A percentile compares a stretch with the other conserved stretches of the same genome.
These are phyloP conservation scores for Pristionchus exspectatus DNA, from an alignment of 2,888 invertebrate species.

Conservation along the genomic window DNA sequence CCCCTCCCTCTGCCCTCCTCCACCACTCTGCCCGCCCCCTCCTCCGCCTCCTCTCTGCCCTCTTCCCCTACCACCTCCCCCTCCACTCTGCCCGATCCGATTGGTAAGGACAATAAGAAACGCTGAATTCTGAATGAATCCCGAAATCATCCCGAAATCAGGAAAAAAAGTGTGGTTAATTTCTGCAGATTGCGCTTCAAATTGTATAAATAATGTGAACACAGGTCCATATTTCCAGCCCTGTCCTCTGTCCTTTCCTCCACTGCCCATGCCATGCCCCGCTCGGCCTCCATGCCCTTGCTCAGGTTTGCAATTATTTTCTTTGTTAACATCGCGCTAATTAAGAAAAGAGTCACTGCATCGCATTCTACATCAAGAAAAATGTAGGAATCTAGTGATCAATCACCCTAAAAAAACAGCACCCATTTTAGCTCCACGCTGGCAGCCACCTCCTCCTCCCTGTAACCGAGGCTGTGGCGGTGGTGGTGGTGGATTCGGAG, in stretches of 20 bases:
- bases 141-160: too few relatives aligned
- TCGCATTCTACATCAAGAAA: too few relatives aligned
- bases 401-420: too few relatives aligned
- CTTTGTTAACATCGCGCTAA: too few relatives aligned
- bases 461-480: conserved; percentile 11
- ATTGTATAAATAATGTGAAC: too few relatives aligned
- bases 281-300: conserved; percentile 62
- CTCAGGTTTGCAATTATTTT: conserved; percentile 42
- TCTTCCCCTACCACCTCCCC: conserved; percentile 61
- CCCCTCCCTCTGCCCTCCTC: conserved; percentile 66
- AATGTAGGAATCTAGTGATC: too few relatives aligned
- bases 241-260: conserved; percentile 62
- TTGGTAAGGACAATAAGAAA: conserved; percentile 37
- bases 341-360: too few relatives aligned
- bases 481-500: background rate
- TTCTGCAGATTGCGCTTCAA: too few relatives aligned
- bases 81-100: conserved; percentile 56
- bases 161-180: too few relatives aligned
- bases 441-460: background rate
- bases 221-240: background rate
- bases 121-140: too few relatives aligned
- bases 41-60: conserved; percentile 68
- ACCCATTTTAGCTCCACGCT: background rate
- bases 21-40: conserved; percentile 68
- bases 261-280: conserved; percentile 60